phyloP scores from a whole-genome alignment of 2,113 vertebrate genomes.

The Trachemys scripta region DNA sequence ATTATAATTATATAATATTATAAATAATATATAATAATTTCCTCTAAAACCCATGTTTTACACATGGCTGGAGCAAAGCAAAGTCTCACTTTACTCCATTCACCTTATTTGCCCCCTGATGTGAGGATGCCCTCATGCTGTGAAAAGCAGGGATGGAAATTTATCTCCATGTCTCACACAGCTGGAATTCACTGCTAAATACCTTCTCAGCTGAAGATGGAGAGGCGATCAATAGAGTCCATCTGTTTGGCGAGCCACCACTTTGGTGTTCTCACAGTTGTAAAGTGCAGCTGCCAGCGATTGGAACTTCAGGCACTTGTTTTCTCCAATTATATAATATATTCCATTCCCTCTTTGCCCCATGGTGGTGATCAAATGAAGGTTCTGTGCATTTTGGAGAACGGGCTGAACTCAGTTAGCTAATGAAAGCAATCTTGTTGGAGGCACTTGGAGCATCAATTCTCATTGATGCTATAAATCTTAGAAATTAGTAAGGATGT shows the following conservation, averaged over 20 bases:
- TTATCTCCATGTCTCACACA: not conserved
- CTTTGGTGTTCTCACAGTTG: not conserved
- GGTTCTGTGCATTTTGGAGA: not conserved
- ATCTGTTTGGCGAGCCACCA: not conserved
- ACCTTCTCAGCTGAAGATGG: not conserved
- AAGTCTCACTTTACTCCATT: not conserved
- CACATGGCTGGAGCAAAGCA: not conserved
- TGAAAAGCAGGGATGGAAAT: not conserved
- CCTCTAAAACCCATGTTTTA: not conserved
- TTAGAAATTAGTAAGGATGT: not conserved
- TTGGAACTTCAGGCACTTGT: not conserved
- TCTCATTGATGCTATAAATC: too few relatives aligned
- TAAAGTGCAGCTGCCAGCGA: not conserved
- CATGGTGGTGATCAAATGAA: not conserved
- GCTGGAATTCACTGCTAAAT: not conserved
- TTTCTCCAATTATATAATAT: not conserved
- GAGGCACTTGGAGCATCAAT: too few relatives aligned
- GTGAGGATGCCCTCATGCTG: not conserved
- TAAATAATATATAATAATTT: not conserved
- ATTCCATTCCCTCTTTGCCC: not conserved
- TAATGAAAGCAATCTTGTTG: not conserved
- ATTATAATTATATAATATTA: too few relatives aligned
- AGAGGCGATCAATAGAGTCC: not conserved
- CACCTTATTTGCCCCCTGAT: fast-evolving
- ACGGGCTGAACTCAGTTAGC: not conserved